Evolutionary conservation across 2,797 vertebrate species (phyloP), one percentile per base, ranked within the genome.

Genomic region (Hoplostethus atlanticus): DNA sequence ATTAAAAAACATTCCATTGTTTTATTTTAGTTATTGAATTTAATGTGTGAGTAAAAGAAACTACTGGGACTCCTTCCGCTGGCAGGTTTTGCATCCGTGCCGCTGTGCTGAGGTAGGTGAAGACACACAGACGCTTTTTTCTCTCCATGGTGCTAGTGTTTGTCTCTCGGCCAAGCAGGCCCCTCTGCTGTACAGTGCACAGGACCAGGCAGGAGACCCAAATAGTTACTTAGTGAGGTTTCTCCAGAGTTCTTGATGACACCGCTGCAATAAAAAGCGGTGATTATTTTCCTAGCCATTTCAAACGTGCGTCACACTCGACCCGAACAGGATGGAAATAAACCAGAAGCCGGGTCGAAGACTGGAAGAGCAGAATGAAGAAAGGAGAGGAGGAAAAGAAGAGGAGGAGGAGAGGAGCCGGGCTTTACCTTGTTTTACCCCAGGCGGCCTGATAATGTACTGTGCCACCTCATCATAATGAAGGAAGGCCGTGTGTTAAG

Each of bases 241-340:
- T 85, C 60, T 74, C 64, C 57, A 36, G 67, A 68, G 72, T 83
- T 83, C 65, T 67, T 21, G 84, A 87, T 87, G 76, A 90, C 77
- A 86, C 81, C 66, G 56, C 68, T 64, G 74, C 71, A 91, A 90
- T 91, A 86, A 91, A 90, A 87, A 76, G 38, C 73, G 34, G 64
- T 80, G 84, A 86, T 91, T 91, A 89, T 91, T 90, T 90, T 90
- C 79, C 71, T 64, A 73, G 67, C 76, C 81, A 63, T 91, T 89
- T 89, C 57, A 79, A 84, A 90, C 60, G 77, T 92, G 89, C 88
- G 82, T 91, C 91, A 94, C 80, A 79, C 79, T 81, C 69, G 51
- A 84, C 80, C 69, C 68, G n/a, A 76, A 77, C 72, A 50, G 70
- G 46, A 64, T 87, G 87, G 87, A 92, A 87, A 89, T 77, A 87